These are phyloP conservation scores for Drosophila bocki DNA, from an alignment of 1,140 invertebrate genomes.

Conservation along the genomic window DNA sequence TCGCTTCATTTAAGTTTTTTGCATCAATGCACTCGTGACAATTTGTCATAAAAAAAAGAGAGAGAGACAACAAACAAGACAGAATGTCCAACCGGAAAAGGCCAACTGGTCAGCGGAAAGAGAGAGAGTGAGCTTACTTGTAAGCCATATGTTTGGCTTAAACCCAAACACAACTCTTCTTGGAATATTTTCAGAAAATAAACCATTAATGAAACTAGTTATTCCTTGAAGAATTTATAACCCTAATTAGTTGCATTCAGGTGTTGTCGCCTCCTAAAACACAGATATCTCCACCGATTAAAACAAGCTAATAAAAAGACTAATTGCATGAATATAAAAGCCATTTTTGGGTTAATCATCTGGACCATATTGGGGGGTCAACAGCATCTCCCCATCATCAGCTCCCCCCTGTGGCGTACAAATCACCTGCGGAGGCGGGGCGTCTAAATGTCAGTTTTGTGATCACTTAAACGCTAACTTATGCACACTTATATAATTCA, in stretches of 20 bases:
- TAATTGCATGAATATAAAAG: slow-evolving; percentile 69
- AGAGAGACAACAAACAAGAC: neutral
- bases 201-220: slow-evolving; percentile 2
- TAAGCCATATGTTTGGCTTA: slow-evolving; percentile 12
- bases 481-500: slow-evolving; percentile 82
- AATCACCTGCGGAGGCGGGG: slow-evolving; percentile 23
- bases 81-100: slow-evolving; percentile 32
- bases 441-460: slow-evolving; percentile 71
- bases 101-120: slow-evolving; percentile 28
- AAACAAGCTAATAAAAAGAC: slow-evolving; percentile 55
- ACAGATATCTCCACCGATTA: slow-evolving; percentile 5
- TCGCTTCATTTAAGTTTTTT: slow-evolving; percentile 83
- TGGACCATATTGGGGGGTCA: slow-evolving; percentile 45
- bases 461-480: slow-evolving; percentile 76
- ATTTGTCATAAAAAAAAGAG: slow-evolving; percentile 74
- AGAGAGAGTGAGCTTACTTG: neutral
- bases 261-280: slow-evolving; percentile 13
- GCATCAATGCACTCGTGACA: slow-evolving; percentile 83
- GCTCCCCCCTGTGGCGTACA: neutral
- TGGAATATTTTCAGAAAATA: neutral
- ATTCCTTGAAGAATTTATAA: slow-evolving; percentile 7
- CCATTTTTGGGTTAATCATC: slow-evolving; percentile 57
- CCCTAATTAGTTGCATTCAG: slow-evolving; percentile 21
- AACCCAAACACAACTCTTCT: slow-evolving; percentile 1
- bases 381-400: neutral